Percentiles rank a stretch among this genome's conserved stretches.
Conservation (phyloP, 2,888 invertebrate genomes). For the Schizotus pectinicornis region DNA sequence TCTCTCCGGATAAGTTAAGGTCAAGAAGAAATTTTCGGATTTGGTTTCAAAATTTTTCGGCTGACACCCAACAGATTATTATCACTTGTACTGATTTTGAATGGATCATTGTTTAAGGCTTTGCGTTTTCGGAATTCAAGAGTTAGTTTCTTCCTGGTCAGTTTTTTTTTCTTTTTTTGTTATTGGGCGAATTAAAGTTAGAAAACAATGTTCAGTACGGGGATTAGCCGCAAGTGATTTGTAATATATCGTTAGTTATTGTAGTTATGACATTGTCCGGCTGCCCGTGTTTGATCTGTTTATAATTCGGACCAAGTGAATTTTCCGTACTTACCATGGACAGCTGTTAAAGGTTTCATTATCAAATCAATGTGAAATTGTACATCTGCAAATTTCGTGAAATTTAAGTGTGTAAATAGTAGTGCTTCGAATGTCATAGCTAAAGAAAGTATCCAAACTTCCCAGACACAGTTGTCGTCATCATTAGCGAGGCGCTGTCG, state of each 20-base stretch:
- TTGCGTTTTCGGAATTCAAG: too few relatives aligned
- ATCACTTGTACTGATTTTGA: constrained; percentile 21
- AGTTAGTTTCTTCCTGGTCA: not conserved
- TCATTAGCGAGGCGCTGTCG: constrained; percentile 22
- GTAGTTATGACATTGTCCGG: constrained; percentile 26
- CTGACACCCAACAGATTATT: not conserved
- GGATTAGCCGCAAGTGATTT: constrained; percentile 25
- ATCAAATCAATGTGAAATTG: constrained; percentile 12
- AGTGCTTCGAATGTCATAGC: constrained; percentile 29
- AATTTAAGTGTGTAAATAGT: constrained; percentile 29
- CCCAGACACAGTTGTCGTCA: constrained; percentile 26
- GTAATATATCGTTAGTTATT: constrained; percentile 17
- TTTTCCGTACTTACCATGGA: constrained; percentile 14
- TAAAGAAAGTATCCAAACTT: constrained; percentile 20
- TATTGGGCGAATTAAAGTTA: constrained; percentile 2
- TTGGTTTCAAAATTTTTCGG: too few relatives aligned
- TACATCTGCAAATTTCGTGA: constrained; percentile 7
- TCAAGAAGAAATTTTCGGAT: constrained; percentile 19
- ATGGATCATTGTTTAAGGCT: constrained; percentile 2
- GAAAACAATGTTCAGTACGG: not conserved
- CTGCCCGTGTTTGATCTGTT: constrained; percentile 14
- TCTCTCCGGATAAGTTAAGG: constrained; percentile 48
- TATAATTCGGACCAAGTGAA: constrained; percentile 1
- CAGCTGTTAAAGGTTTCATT: constrained; percentile 8
- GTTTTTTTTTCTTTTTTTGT: constrained; percentile 5